phyloP scores from a whole-genome alignment of 2,797 vertebrate species.

The Gambelia wislizenii region DNA sequence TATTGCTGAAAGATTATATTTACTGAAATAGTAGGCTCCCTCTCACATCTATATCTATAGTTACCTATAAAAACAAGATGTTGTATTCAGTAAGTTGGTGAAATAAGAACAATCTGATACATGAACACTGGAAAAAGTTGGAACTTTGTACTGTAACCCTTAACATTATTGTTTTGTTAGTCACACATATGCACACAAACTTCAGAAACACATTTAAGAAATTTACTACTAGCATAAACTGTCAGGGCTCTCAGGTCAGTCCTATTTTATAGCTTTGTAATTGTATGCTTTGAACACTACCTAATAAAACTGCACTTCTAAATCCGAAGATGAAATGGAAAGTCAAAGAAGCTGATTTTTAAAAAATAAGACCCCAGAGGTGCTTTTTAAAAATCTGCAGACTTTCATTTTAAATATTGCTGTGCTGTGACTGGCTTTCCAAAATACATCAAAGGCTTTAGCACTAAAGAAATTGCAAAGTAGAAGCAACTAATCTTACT shows the following conservation, averaged over 20 bases:
- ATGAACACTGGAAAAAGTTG: not conserved
- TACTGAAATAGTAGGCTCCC: constrained; percentile 24
- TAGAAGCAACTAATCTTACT: constrained; percentile 71
- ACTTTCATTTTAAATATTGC: constrained; percentile 55
- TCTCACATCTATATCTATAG: not conserved
- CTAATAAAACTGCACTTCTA: constrained; percentile 61
- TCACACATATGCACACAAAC: constrained; percentile 1
- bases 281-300: constrained; percentile 60
- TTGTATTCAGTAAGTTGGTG: not conserved
- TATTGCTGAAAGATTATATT: constrained; percentile 11
- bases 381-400: constrained; percentile 42
- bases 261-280: constrained; percentile 61
- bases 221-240: constrained; percentile 51
- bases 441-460: constrained; percentile 72
- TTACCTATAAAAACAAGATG: not conserved
- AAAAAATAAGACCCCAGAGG: constrained; percentile 44
- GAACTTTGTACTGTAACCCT: not conserved
- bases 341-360: constrained; percentile 58
- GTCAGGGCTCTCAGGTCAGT: constrained; percentile 57
- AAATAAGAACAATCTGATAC: not conserved
- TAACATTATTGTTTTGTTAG: not conserved
- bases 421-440: constrained; percentile 58
- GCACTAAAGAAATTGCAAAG: constrained; percentile 71
- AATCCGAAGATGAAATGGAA: constrained; percentile 60
- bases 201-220: constrained; percentile 54